Conservation (phyloP, 2,113 vertebrate species). For the Pitta sordida region DNA sequence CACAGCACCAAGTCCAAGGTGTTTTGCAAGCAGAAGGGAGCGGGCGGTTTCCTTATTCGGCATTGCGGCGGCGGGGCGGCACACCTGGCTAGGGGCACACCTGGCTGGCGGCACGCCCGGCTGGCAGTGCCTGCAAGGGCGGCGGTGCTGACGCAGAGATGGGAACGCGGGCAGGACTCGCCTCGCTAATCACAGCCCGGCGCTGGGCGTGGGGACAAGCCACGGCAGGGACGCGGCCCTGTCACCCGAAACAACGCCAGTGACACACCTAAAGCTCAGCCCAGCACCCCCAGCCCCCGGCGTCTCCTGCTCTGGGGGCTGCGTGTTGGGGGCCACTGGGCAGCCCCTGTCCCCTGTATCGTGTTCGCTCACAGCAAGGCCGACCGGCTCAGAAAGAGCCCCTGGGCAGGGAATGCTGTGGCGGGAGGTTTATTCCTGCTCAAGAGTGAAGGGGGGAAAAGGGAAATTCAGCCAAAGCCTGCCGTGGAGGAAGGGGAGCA, state of each 20-base stretch:
- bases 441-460: neutral
- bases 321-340: rapidly evolving
- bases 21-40: slow-evolving; percentile 26
- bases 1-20: neutral
- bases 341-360: neutral
- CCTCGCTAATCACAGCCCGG: neutral
- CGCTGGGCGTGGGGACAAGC: slow-evolving; percentile 17
- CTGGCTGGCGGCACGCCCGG: neutral
- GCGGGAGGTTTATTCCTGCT: neutral
- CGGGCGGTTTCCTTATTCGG: neutral
- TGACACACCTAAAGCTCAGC: neutral
- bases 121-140: neutral
- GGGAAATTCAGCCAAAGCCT: neutral
- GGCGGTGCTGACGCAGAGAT: neutral
- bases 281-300: neutral
- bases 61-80: neutral
- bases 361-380: neutral
- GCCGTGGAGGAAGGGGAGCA: neutral
- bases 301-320: neutral
- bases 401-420: rapidly evolving
- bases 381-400: rapidly evolving
- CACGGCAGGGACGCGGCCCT: neutral
- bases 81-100: neutral
- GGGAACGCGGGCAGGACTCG: neutral
- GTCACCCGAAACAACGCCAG: neutral